Conservation (phyloP, 1,140 invertebrate genomes). For the Hyposmocoma kahamanoa region DNA sequence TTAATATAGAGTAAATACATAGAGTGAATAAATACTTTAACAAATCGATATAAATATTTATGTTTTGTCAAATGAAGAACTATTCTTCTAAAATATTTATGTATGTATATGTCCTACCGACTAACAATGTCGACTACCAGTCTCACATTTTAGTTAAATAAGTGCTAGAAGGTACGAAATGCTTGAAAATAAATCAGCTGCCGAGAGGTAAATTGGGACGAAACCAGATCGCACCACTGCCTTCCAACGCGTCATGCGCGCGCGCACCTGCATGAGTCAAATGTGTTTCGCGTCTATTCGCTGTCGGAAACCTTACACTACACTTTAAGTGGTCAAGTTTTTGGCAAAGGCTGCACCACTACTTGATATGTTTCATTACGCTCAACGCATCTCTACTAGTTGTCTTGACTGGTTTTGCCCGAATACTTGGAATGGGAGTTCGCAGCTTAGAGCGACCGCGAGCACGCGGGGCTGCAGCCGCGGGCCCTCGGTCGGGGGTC, state of each 20-base stretch:
- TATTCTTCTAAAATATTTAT: conserved; percentile 61
- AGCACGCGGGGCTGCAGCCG: conserved; percentile 24
- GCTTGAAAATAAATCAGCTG: conserved; percentile 54
- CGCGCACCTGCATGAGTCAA: conserved; percentile 15
- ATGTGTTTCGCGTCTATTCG: conserved; percentile 22
- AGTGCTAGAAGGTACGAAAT: conserved; percentile 65
- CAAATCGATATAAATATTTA: conserved; percentile 53
- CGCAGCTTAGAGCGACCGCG: conserved; percentile 50
- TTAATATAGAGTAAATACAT: conserved; percentile 48
- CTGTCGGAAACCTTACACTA: conserved; percentile 49
- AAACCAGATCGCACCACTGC: conserved; percentile 54
- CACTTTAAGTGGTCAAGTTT: conserved; percentile 55
- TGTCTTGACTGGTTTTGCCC: conserved; percentile 56
- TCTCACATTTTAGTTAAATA: conserved; percentile 71
- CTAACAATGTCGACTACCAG: conserved; percentile 71
- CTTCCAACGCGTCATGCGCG: conserved; percentile 2
- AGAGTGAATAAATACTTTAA: conserved; percentile 54
- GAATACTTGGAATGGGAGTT: conserved; percentile 38
- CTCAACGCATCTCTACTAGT: conserved; percentile 37
- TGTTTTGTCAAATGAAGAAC: conserved; percentile 55
- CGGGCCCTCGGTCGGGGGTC: conserved; percentile 34
- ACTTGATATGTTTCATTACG: conserved; percentile 69
- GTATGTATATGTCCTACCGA: conserved; percentile 65
- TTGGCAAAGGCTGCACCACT: conserved; percentile 53
- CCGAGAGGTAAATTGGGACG: conserved; percentile 51